These are phyloP conservation scores for Ia io DNA, from an alignment of 2,113 vertebrate species.

Conservation along the genomic window DNA sequence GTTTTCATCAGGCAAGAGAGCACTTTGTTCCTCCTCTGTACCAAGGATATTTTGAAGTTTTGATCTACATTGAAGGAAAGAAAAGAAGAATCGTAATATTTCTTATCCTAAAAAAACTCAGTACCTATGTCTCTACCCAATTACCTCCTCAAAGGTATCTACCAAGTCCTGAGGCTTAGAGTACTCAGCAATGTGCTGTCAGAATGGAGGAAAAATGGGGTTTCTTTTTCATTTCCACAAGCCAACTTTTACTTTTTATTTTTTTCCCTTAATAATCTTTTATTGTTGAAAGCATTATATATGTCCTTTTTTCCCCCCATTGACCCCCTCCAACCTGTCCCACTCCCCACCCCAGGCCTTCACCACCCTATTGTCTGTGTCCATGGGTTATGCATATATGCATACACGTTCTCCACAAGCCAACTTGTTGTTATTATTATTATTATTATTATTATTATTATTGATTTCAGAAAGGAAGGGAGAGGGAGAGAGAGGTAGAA, in stretches of 20 bases:
- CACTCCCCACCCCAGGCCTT: no score
- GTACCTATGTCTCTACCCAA: not conserved
- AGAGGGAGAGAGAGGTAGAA: no score
- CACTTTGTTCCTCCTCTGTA: constrained; percentile 76
- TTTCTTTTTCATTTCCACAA: not conserved
- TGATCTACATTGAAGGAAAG: constrained; percentile 67
- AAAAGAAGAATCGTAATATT: not conserved
- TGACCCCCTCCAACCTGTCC: no score
- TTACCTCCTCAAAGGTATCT: not conserved
- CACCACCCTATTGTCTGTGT: no score
- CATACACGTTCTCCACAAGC: no score
- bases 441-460: no score
- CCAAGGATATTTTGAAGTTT: constrained; percentile 40
- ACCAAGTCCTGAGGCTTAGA: not conserved
- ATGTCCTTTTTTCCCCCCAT: no score
- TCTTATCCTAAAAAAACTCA: not conserved
- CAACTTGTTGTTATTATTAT: no score
- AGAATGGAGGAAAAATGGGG: not conserved
- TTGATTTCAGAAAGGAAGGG: no score
- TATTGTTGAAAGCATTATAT: no score
- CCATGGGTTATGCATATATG: no score
- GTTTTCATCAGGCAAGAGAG: constrained; percentile 72
- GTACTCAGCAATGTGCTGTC: not conserved
- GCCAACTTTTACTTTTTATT: not conserved
- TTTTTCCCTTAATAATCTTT: no score